These are phyloP conservation scores for Lumbricus terrestris DNA, from an alignment of 2,888 invertebrate genomes.

Conservation along the genomic window DNA sequence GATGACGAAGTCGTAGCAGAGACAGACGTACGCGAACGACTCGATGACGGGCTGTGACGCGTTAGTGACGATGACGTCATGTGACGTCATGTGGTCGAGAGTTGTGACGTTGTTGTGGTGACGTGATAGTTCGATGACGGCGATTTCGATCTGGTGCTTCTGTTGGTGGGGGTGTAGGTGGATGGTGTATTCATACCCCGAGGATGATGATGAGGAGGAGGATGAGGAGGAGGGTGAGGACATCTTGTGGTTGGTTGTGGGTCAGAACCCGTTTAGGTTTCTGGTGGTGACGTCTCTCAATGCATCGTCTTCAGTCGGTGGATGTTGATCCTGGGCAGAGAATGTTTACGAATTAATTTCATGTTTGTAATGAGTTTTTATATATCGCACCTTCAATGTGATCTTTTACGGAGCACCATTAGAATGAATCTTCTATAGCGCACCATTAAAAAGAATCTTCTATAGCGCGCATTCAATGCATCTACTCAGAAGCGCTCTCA, in stretches of 20 bases:
- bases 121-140: neutral
- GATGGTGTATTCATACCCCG: neutral
- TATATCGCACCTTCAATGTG: too few species aligned
- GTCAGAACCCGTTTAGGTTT: neutral
- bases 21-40: slow-evolving; percentile 20
- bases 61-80: neutral
- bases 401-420: too few species aligned
- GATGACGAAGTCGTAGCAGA: slow-evolving; percentile 38
- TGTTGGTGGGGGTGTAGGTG: neutral
- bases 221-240: neutral
- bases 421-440: too few species aligned
- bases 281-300: neutral
- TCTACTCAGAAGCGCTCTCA: too few species aligned
- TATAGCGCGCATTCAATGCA: too few species aligned
- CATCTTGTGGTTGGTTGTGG: neutral
- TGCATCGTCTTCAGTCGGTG: neutral
- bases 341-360: neutral
- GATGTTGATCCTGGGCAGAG: neutral
- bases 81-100: neutral
- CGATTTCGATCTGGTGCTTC: neutral
- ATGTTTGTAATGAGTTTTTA: too few species aligned
- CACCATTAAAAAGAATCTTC: too few species aligned
- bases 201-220: neutral
- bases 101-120: neutral
- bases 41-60: neutral